Evolutionary conservation across 2,797 vertebrate species (phyloP).

Genomic region (Gastrophryne carolinensis): DNA sequence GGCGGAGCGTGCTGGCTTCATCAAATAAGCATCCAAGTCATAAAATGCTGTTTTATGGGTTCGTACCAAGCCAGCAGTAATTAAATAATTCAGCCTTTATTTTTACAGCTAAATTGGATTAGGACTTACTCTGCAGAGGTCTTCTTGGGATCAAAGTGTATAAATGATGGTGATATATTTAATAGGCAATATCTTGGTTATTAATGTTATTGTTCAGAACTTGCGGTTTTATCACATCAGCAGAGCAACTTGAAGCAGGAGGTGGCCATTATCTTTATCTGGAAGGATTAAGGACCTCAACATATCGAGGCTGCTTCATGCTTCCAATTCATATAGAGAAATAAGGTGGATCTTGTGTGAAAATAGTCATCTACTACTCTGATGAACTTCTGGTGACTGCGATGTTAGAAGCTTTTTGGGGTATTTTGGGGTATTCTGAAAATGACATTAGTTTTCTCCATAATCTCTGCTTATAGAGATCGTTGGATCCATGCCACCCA

Average conservation of each 20-base stretch:
- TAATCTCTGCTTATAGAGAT: too few species aligned
- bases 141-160: background rate
- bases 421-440: too few species aligned
- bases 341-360: too few species aligned
- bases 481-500: too few species aligned
- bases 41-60: background rate
- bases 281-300: too few species aligned
- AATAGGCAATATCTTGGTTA: background rate
- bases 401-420: too few species aligned
- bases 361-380: too few species aligned
- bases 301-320: too few species aligned
- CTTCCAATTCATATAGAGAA: too few species aligned
- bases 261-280: background rate
- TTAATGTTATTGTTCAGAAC: background rate
- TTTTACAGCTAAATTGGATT: conserved; percentile 5
- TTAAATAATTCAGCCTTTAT: conserved; percentile 6
- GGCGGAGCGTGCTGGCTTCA: background rate
- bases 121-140: background rate
- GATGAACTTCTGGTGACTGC: too few species aligned
- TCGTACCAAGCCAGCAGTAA: background rate
- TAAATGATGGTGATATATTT: background rate
- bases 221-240: background rate
- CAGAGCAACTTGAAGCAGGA: too few species aligned
- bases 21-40: background rate
- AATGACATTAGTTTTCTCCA: too few species aligned